Evolutionary conservation across 2,888 invertebrate genomes (phyloP).

Genomic region (Spodoptera picta): DNA sequence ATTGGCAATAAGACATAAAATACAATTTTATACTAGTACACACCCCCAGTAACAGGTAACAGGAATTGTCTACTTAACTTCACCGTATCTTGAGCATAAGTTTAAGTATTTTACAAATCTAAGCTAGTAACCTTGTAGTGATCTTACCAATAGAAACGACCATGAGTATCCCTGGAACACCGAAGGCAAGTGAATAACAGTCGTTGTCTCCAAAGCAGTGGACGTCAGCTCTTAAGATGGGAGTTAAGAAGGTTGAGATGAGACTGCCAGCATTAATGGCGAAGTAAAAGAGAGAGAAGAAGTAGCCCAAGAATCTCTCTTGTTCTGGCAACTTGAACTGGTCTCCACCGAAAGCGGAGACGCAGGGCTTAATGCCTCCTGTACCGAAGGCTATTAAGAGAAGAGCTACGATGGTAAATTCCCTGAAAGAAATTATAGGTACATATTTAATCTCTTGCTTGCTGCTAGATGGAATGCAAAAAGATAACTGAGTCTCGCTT

Average conservation of each 20-base stretch:
- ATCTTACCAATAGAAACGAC: slow-evolving; percentile 92
- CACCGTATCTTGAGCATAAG: too few species aligned
- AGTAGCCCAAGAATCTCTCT: slow-evolving; percentile 92
- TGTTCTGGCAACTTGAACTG: slow-evolving; percentile 96
- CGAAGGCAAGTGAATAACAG: slow-evolving; percentile 96
- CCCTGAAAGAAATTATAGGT: slow-evolving; percentile 82
- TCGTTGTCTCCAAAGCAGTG: slow-evolving; percentile 93
- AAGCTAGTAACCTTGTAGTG: too few species aligned
- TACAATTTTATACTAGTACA: too few species aligned
- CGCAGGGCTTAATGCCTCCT: slow-evolving; percentile 98
- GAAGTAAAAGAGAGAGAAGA: slow-evolving; percentile 98
- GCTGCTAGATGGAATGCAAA: too few species aligned
- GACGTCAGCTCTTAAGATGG: slow-evolving; percentile 94
- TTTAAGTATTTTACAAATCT: too few species aligned
- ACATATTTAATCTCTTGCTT: too few species aligned
- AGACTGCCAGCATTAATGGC: slow-evolving; percentile 97
- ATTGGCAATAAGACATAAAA: too few species aligned
- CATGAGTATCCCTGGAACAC: slow-evolving; percentile 96
- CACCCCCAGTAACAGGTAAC: too few species aligned
- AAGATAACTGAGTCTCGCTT: too few species aligned
- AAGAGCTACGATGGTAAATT: slow-evolving; percentile 91
- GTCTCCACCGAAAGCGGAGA: slow-evolving; percentile 98
- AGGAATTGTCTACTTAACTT: too few species aligned
- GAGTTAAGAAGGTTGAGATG: slow-evolving; percentile 96
- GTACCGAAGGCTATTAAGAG: slow-evolving; percentile 95